These are phyloP conservation scores for Danaus plexippus DNA, from an alignment of 1,140 invertebrate genomes.

Conservation along the genomic window DNA sequence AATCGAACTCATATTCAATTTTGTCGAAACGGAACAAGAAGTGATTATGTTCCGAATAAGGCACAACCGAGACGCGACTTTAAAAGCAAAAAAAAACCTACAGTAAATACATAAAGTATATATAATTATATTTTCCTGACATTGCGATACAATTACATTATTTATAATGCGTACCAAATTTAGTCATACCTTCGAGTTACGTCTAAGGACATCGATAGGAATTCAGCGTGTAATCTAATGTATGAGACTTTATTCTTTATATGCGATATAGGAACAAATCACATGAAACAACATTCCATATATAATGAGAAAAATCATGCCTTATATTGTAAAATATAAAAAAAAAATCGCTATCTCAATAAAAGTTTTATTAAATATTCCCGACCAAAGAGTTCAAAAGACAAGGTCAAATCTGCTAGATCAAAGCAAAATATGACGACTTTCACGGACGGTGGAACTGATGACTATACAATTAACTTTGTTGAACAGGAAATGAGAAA, in stretches of 20 bases:
- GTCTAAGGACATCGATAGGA: slow-evolving; percentile 28
- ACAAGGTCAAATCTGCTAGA: slow-evolving; percentile 31
- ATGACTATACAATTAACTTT: slow-evolving; percentile 51
- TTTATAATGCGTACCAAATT: slow-evolving; percentile 38
- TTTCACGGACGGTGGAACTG: slow-evolving; percentile 54
- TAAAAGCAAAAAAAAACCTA: slow-evolving; percentile 21
- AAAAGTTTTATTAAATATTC: too few species aligned
- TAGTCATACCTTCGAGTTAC: slow-evolving; percentile 31
- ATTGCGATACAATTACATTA: slow-evolving; percentile 30
- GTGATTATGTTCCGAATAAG: slow-evolving; percentile 39
- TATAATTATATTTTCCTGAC: slow-evolving; percentile 15
- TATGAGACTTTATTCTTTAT: slow-evolving; percentile 11
- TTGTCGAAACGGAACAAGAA: slow-evolving; percentile 28
- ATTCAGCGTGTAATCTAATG: slow-evolving; percentile 28
- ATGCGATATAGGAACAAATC: slow-evolving; percentile 12
- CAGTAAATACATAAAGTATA: too few species aligned
- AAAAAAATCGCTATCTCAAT: too few species aligned
- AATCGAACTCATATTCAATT: too few species aligned
- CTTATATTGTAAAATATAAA: too few species aligned
- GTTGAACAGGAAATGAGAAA: slow-evolving; percentile 51
- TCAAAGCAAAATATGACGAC: slow-evolving; percentile 37
- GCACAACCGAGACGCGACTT: slow-evolving; percentile 21
- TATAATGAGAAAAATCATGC: too few species aligned
- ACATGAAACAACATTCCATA: too few species aligned
- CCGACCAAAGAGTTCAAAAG: not conserved